Percentiles rank a stretch among this genome's conserved stretches.
Conservation (phyloP, 2,797 vertebrate species). For the Onychomys leucogaster region DNA sequence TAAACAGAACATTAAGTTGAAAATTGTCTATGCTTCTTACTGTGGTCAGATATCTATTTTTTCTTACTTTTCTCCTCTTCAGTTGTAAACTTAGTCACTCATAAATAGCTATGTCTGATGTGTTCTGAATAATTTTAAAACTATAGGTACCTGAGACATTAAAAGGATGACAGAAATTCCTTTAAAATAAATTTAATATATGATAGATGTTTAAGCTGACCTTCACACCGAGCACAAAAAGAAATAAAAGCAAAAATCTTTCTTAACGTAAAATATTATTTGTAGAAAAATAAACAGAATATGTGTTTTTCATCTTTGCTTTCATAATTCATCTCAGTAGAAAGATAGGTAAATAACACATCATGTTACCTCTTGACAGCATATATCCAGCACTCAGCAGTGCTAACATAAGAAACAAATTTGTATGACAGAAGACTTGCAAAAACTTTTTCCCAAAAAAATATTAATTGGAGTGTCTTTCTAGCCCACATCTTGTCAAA, state of each 20-base stretch:
- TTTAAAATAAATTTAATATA: background rate
- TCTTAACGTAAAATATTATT: background rate
- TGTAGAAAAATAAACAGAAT: background rate
- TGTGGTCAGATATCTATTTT: background rate
- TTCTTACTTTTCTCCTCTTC: background rate
- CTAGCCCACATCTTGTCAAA: background rate
- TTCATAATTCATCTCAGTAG: conserved; percentile 39
- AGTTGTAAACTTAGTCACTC: background rate
- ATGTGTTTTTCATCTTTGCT: background rate
- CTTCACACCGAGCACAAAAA: background rate
- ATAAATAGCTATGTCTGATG: background rate
- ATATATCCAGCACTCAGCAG: background rate
- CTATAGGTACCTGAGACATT: background rate
- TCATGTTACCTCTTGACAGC: background rate
- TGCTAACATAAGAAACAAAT: conserved; percentile 1
- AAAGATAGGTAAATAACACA: conserved; percentile 15
- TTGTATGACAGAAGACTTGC: background rate
- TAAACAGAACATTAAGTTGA: background rate
- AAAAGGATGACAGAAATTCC: background rate
- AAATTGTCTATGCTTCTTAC: background rate
- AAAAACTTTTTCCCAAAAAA: background rate
- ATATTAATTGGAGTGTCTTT: conserved; percentile 20
- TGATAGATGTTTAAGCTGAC: background rate
- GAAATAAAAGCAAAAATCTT: background rate
- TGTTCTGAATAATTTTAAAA: conserved; percentile 27